A percentile compares a stretch with the other conserved stretches of the same genome.
These are phyloP conservation scores for Loris lydekkerianus DNA, from an alignment of 2,797 vertebrate species.

Conservation along the genomic window DNA sequence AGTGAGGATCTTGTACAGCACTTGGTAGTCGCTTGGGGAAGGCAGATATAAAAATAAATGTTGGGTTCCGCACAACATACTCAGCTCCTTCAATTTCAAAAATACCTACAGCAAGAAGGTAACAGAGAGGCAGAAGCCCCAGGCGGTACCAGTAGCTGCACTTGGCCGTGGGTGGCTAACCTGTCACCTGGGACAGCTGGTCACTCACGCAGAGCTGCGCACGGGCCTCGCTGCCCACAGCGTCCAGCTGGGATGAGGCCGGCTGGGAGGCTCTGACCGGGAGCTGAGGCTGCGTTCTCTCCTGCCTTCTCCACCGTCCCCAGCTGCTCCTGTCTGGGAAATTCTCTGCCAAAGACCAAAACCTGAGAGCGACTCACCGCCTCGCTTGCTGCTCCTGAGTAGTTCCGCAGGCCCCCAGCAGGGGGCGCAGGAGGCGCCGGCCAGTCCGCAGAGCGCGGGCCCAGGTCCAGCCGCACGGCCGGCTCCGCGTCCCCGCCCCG, in stretches of 20 bases:
- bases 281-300: not conserved
- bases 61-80: not conserved
- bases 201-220: not conserved
- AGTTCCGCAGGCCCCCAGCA: slow-evolving; percentile 56
- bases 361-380: not conserved
- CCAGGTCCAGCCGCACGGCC: not conserved
- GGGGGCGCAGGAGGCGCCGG: slow-evolving; percentile 62
- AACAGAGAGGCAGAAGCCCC: not conserved
- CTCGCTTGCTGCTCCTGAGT: not conserved
- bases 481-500: too few species aligned
- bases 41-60: not conserved
- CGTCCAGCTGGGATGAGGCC: not conserved
- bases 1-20: not conserved
- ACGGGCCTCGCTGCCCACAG: not conserved
- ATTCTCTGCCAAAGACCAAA: not conserved
- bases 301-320: not conserved
- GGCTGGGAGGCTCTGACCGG: not conserved
- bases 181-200: not conserved
- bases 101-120: not conserved
- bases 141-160: not conserved
- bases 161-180: not conserved
- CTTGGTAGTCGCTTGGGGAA: slow-evolving; percentile 22
- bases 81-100: not conserved
- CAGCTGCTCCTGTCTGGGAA: not conserved
- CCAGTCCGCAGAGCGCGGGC: not conserved